Evolutionary conservation across 2,797 vertebrate genomes (phyloP).

Genomic region (Tadarida brasiliensis): DNA sequence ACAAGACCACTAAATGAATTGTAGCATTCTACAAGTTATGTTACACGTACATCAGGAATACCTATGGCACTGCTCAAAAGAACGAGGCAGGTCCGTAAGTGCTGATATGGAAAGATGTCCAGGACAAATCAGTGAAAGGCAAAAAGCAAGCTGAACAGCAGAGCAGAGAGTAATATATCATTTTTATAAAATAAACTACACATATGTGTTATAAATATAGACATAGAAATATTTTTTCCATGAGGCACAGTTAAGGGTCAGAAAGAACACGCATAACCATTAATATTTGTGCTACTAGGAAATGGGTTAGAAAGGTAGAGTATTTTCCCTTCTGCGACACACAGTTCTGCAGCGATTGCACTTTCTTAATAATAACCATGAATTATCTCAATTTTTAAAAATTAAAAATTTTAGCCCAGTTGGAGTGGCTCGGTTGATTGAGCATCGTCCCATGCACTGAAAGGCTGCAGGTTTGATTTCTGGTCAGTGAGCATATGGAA

Average conservation of each 20-base stretch:
- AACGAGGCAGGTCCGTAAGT: not conserved
- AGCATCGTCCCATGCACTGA: not conserved
- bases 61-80: not conserved
- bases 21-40: not conserved
- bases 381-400: slow-evolving; percentile 39
- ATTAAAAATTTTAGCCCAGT: not conserved
- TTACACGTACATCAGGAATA: not conserved
- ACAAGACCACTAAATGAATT: not conserved
- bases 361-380: slow-evolving; percentile 20
- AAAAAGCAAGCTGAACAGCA: slow-evolving; percentile 14
- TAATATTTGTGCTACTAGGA: not conserved
- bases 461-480: not conserved
- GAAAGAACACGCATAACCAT: not conserved
- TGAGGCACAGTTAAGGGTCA: not conserved
- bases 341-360: not conserved
- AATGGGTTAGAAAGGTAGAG: not conserved
- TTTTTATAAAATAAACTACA: slow-evolving; percentile 30
- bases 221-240: not conserved
- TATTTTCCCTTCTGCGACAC: not conserved
- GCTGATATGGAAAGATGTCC: not conserved
- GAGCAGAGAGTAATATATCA: not conserved
- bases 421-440: not conserved
- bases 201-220: not conserved
- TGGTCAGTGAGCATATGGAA: not conserved
- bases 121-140: not conserved